Percentiles rank a stretch among this genome's conserved stretches.
phyloP scores from a whole-genome alignment of 2,888 invertebrate species.

The Mayetiola destructor region DNA sequence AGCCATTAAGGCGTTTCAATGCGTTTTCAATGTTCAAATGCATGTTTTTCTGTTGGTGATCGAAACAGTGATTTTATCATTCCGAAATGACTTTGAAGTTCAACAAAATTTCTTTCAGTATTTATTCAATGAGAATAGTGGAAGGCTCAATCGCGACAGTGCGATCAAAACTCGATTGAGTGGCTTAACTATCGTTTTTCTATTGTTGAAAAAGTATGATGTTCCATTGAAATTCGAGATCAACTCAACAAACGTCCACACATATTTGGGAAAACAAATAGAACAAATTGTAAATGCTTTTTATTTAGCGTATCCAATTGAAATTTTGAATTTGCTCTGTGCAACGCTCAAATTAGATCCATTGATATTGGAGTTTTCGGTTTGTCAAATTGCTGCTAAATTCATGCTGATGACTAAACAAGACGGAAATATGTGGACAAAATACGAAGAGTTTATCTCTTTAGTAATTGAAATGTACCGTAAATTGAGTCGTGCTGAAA shows the following conservation, averaged over 20 bases:
- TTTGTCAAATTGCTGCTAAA: conserved; percentile 26
- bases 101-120: background rate
- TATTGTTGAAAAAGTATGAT: conserved; percentile 27
- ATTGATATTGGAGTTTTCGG: conserved; percentile 26
- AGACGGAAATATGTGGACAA: conserved; percentile 19
- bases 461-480: conserved; percentile 30
- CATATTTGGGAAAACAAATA: conserved; percentile 21
- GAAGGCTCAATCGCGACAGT: background rate
- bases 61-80: background rate
- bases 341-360: conserved; percentile 29
- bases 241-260: background rate
- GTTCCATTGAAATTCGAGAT: conserved; percentile 23
- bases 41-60: background rate
- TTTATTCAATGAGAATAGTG: background rate
- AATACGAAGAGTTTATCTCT: conserved; percentile 28
- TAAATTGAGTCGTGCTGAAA: conserved; percentile 29
- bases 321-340: conserved; percentile 27
- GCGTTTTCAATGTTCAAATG: background rate
- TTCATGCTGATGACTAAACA: conserved; percentile 25
- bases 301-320: conserved; percentile 21
- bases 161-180: background rate
- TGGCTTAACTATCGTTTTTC: conserved; percentile 18
- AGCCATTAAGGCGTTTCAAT: background rate
- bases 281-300: conserved; percentile 17
- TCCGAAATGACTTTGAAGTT: background rate